These are phyloP conservation scores for Passerculus sandwichensis DNA, from an alignment of 2,797 vertebrate species.

Conservation along the genomic window DNA sequence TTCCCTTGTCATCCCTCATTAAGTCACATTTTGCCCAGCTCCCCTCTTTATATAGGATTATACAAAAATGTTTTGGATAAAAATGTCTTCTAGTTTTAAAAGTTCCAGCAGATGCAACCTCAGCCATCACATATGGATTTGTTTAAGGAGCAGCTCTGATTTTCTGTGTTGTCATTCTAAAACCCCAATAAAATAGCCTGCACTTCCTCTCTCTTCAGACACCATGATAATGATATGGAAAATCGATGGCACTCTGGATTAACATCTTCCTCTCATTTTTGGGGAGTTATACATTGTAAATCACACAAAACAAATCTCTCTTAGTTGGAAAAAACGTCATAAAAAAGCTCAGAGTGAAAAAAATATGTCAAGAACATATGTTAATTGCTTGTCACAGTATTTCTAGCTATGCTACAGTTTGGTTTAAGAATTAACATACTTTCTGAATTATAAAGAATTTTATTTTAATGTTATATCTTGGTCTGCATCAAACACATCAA, in stretches of 20 bases:
- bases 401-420: neutral
- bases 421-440: neutral
- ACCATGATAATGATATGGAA: neutral
- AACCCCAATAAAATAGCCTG: neutral
- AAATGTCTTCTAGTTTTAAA: neutral
- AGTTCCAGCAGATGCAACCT: neutral
- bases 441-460: neutral
- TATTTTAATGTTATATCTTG: neutral
- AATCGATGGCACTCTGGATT: neutral
- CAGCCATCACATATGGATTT: neutral
- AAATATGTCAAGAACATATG: neutral
- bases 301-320: neutral
- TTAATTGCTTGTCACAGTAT: neutral
- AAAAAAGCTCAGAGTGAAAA: neutral
- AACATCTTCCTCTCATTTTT: neutral
- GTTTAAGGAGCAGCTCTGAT: neutral
- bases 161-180: neutral
- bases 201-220: neutral
- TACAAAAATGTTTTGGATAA: neutral
- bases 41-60: neutral
- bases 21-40: neutral
- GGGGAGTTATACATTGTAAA: neutral
- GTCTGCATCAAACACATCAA: neutral
- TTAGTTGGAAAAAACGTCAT: neutral
- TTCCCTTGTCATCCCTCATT: neutral